These are phyloP conservation scores for Noctua pronuba DNA, from an alignment of 2,888 invertebrate species.

Conservation along the genomic window DNA sequence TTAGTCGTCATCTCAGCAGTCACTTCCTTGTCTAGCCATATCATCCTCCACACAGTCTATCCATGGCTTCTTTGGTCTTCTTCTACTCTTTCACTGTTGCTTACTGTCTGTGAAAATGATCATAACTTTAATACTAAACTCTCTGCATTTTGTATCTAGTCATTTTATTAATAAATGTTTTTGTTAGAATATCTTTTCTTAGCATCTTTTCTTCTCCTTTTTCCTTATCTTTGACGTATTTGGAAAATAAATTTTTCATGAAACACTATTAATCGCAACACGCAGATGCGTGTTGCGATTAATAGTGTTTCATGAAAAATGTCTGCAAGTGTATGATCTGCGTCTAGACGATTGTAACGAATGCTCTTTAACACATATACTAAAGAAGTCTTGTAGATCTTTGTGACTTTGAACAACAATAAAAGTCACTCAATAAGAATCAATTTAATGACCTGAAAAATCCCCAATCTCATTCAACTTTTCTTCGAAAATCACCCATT, in stretches of 20 bases:
- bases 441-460: conserved; percentile 6
- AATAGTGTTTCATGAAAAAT: neutral
- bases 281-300: no score
- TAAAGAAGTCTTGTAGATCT: neutral
- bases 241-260: neutral
- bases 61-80: neutral
- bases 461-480: neutral
- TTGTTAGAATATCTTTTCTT: neutral
- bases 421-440: neutral
- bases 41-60: neutral
- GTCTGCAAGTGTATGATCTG: neutral
- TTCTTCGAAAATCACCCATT: conserved; percentile 6
- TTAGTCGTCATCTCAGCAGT: neutral
- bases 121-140: neutral
- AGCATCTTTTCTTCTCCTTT: neutral
- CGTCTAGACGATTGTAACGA: neutral
- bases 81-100: neutral
- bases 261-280: no score
- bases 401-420: neutral
- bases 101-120: neutral
- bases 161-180: neutral
- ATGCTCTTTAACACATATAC: neutral
- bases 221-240: neutral
- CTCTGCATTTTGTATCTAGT: no score
- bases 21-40: neutral